phyloP scores from a whole-genome alignment of 2,113 vertebrate genomes.

The Hypocryptadius cinnamomeus region DNA sequence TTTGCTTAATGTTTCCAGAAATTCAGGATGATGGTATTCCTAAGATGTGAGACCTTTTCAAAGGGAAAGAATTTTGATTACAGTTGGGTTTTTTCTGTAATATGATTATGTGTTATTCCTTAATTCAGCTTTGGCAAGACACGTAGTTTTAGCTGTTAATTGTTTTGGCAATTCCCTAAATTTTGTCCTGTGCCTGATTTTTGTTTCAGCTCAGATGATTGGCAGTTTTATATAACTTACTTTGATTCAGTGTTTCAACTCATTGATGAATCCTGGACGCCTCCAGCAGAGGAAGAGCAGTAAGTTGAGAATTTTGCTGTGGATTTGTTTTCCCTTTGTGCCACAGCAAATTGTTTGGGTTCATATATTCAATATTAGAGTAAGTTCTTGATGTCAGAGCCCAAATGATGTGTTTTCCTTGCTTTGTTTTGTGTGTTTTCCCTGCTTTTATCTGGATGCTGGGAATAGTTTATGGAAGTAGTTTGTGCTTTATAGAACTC shows the following conservation, averaged over 20 bases:
- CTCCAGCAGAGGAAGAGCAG: slow-evolving; percentile 85
- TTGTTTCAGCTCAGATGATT: slow-evolving; percentile 92
- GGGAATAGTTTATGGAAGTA: neutral
- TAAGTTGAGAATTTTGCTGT: slow-evolving; percentile 70
- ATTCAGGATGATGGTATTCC: neutral
- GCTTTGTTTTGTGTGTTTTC: neutral
- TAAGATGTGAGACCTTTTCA: neutral
- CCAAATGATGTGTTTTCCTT: neutral
- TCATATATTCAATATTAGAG: neutral
- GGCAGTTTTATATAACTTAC: slow-evolving; percentile 96
- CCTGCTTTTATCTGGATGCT: neutral
- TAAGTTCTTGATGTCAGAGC: neutral
- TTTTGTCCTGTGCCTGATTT: slow-evolving; percentile 37
- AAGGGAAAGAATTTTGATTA: neutral
- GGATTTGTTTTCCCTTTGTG: neutral
- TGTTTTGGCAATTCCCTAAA: slow-evolving; percentile 5
- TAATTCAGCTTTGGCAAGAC: neutral
- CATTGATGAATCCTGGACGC: slow-evolving; percentile 86
- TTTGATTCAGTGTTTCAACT: slow-evolving; percentile 95
- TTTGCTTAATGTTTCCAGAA: neutral
- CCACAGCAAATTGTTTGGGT: neutral
- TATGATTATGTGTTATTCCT: neutral
- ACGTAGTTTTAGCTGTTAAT: neutral
- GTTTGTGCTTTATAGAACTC: neutral
- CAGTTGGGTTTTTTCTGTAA: neutral